Evolutionary conservation across 1,140 invertebrate species (phyloP), one percentile per base, ranked within the genome.

Genomic region (Platyscapa corneri): DNA sequence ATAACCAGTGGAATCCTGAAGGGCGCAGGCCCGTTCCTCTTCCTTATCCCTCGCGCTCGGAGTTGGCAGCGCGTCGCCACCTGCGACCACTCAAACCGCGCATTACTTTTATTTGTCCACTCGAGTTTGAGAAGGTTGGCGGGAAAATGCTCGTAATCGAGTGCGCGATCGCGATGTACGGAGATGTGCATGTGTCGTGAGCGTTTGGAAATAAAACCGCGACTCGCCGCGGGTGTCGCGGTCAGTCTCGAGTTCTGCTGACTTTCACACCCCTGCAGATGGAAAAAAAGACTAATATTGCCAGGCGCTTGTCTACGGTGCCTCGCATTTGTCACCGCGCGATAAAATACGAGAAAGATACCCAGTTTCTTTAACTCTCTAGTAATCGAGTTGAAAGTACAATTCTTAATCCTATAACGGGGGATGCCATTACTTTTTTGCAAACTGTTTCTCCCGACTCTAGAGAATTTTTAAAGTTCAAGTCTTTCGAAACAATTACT

Each of bases 11-110:
- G n/a, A 39, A 32, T 37, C 42, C 49, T 86, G n/a, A n/a, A n/a
- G n/a, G n/a, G n/a, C n/a, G n/a, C n/a, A n/a, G n/a, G n/a, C n/a
- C 87, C 88, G 88, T 89, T 88, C 86, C 87, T 89, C 87, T 89
- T 89, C 88, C 87, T 89, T 88, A 89, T 89, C 87, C 42, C 42
- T 46, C 12, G 42, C 5, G 42, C 42, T 5, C 42, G 42, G 12
- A 12, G 2, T 53, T 53, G 8, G 16, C 49, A 12, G 6, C 7
- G 18, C 18, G 2, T 23, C 27, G 23, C n/a, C n/a, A n/a, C n/a
- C 27, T 60, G 1, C 20, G 10, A 60, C 10, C 23, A 60, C 23
- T 27, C 56, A 10, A 60, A 60, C 23, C 27, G 10, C 20, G 56
- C 2, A 60, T 89, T 88, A 89, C 89, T 90, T 84, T 90, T 89